A percentile compares a stretch with the other conserved stretches of the same genome.
These are phyloP conservation scores for Babylonia areolata DNA, from an alignment of 1,140 invertebrate genomes.

Conservation along the genomic window DNA sequence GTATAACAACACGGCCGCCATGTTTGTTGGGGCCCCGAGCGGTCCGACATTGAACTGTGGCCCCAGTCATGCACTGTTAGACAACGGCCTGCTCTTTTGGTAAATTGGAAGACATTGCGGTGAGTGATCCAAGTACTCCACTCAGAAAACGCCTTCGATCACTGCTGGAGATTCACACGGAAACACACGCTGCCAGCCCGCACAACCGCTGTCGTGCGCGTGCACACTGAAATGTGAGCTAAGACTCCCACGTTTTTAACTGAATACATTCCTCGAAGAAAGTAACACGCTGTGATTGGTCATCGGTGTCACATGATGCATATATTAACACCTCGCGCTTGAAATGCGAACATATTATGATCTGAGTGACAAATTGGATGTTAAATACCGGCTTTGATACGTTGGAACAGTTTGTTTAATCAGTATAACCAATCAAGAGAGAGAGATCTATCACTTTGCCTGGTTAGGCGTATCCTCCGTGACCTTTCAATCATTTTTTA, in stretches of 20 bases:
- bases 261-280: slow-evolving; percentile 57
- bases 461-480: slow-evolving; percentile 26
- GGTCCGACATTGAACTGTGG: slow-evolving; percentile 53
- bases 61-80: slow-evolving; percentile 28
- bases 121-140: slow-evolving; percentile 33
- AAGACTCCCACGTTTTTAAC: slow-evolving; percentile 60
- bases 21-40: slow-evolving; percentile 48
- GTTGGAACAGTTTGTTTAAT: slow-evolving; percentile 50
- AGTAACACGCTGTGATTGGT: slow-evolving; percentile 54
- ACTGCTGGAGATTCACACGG: slow-evolving; percentile 29
- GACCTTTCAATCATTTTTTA: slow-evolving; percentile 41
- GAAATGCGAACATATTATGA: slow-evolving; percentile 55
- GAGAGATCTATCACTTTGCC: slow-evolving; percentile 33
- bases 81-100: slow-evolving; percentile 20
- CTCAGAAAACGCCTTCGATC: neutral
- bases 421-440: slow-evolving; percentile 32
- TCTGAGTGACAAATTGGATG: slow-evolving; percentile 49
- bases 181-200: slow-evolving; percentile 24
- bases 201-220: slow-evolving; percentile 35
- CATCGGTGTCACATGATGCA: slow-evolving; percentile 56
- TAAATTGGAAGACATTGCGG: slow-evolving; percentile 34
- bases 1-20: slow-evolving; percentile 59
- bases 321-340: slow-evolving; percentile 63
- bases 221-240: slow-evolving; percentile 46
- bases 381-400: slow-evolving; percentile 41